These are phyloP conservation scores for Mergus octosetaceus DNA, from an alignment of 2,797 vertebrate species.

Conservation along the genomic window DNA sequence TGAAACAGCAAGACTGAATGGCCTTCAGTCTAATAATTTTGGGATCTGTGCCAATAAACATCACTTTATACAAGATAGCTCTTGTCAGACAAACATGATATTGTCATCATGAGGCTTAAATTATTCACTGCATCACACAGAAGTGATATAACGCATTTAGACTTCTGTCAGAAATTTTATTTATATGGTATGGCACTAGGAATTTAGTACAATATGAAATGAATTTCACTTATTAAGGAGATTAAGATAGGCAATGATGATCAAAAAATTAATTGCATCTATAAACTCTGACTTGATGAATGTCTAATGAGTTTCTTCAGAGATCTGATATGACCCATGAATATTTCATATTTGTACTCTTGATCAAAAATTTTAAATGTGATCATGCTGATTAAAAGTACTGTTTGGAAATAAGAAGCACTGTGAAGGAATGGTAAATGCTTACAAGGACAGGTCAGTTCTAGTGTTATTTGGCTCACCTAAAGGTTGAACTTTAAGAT, in stretches of 20 bases:
- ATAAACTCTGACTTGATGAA: neutral
- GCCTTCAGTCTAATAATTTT: neutral
- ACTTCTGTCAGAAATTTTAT: constrained; percentile 21
- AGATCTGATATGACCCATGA: neutral
- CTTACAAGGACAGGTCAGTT: neutral
- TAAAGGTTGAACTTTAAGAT: neutral
- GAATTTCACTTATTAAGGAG: constrained; percentile 13
- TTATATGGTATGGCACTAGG: neutral
- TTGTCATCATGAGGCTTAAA: constrained; percentile 15
- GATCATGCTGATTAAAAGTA: neutral
- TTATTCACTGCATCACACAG: constrained; percentile 19
- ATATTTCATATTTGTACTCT: neutral
- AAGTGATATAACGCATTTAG: neutral
- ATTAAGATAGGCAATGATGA: constrained; percentile 27
- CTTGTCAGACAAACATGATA: constrained; percentile 44
- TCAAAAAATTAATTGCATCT: neutral
- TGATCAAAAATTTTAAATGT: neutral
- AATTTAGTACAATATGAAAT: constrained; percentile 20
- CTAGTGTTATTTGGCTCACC: neutral
- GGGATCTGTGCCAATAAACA: constrained; percentile 27
- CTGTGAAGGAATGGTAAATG: neutral
- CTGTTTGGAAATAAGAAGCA: neutral
- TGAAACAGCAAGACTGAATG: constrained; percentile 1
- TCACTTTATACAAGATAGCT: neutral
- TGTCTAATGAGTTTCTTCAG: neutral